Percentiles rank a stretch among this genome's conserved stretches.
Conservation (phyloP, 2,888 invertebrate species). For the Tipula unca region DNA sequence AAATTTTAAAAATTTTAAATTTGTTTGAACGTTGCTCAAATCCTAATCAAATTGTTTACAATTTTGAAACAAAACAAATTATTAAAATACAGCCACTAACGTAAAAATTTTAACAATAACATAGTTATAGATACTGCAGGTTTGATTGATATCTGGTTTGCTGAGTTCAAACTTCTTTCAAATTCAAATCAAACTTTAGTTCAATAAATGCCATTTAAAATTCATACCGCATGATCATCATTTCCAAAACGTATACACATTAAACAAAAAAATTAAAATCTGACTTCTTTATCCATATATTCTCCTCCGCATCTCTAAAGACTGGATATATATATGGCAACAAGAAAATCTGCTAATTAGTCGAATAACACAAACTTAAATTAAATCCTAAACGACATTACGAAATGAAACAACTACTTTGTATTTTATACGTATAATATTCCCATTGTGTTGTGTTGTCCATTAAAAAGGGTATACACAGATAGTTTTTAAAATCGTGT, state of each 20-base stretch:
- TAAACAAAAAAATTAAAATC: background rate
- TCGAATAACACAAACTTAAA: background rate
- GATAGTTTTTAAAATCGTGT: background rate
- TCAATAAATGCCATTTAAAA: background rate
- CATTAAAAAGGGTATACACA: background rate
- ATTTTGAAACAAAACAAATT: no score
- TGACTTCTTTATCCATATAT: background rate
- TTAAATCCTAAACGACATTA: constrained; percentile 14
- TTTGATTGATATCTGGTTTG: no score
- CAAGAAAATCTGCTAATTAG: background rate
- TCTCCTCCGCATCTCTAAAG: background rate
- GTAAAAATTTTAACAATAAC: no score
- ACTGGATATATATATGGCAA: no score
- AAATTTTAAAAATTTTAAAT: no score
- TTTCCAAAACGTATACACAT: background rate
- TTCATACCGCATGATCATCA: background rate
- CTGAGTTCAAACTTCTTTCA: no score
- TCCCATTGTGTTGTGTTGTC: background rate
- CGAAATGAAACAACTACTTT: background rate
- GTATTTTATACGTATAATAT: background rate
- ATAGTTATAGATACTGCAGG: no score
- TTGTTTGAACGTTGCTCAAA: no score
- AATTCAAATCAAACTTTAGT: no score
- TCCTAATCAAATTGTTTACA: no score
- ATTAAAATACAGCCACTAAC: no score